Percentiles rank a stretch among this genome's conserved stretches.
Conservation (phyloP, 2,113 vertebrate species). For the Triplophysa dalaica region DNA sequence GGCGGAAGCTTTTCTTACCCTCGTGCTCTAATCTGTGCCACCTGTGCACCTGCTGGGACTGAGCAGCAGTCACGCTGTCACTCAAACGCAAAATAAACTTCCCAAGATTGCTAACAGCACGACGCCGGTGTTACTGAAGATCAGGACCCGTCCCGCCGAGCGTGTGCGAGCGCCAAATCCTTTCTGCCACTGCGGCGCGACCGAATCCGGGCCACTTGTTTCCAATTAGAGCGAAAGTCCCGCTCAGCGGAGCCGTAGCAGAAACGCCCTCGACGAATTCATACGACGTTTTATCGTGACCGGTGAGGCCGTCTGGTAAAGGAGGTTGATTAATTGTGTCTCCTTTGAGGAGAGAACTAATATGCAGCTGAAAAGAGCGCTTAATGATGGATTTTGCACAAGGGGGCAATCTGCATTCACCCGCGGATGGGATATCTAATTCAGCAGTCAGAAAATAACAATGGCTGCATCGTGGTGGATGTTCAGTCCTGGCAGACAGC, state of each 20-base stretch:
- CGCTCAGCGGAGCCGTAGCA: slow-evolving; percentile 28
- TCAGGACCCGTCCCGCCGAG: background rate
- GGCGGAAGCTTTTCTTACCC: slow-evolving; percentile 19
- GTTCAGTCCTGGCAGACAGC: slow-evolving; percentile 27
- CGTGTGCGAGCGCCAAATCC: background rate
- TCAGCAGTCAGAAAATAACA: slow-evolving; percentile 51
- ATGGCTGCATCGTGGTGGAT: slow-evolving; percentile 21
- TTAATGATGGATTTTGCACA: slow-evolving; percentile 49
- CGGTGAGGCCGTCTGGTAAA: slow-evolving; percentile 46
- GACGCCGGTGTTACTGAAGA: background rate
- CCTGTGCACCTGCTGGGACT: background rate
- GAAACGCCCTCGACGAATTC: slow-evolving; percentile 34
- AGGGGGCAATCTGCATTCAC: slow-evolving; percentile 49
- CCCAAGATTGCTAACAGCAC: slow-evolving; percentile 11
- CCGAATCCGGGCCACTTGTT: slow-evolving; percentile 24
- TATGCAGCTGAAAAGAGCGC: slow-evolving; percentile 46
- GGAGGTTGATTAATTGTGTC: slow-evolving; percentile 53
- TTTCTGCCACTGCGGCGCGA: background rate
- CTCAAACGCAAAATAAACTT: slow-evolving; percentile 33
- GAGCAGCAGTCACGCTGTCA: slow-evolving; percentile 33
- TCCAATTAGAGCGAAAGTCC: slow-evolving; percentile 33
- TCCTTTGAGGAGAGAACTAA: slow-evolving; percentile 52
- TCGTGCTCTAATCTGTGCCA: slow-evolving; percentile 12
- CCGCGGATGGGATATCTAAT: slow-evolving; percentile 40
- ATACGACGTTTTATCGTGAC: slow-evolving; percentile 38